Evolutionary conservation across 53 echinoderm and acorn worm species (phyloP), one percentile per base, ranked within the genome.

Genomic region (Actinopyga echinites): DNA sequence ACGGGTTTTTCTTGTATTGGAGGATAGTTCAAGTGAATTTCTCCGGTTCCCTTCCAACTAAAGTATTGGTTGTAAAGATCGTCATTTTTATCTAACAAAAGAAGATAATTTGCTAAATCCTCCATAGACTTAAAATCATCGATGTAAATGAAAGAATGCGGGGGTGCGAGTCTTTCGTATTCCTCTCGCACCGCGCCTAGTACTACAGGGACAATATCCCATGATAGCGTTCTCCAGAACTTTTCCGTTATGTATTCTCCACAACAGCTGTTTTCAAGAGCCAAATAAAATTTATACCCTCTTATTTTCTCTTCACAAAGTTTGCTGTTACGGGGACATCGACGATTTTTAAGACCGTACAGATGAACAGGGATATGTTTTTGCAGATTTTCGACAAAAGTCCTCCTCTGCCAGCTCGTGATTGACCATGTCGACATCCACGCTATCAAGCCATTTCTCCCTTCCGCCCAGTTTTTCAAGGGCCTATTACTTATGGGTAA

Each of bases 211-310:
- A 74, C 52, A 8, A 74, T 43, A 45, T 74, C 74, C 49, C 53
- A 74, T 21, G 74, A 20, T 28, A 74, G 26, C 42, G 49, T 74
- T 29, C 74, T 74, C 74, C 74, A 74, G 42, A 44, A 74, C 49
- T 52, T 74, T 28, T 74, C 74, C 8, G 54, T n/a, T 3, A 74
- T 74, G 6, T 74, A 74, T 29, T 74, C 49, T 8, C 38, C 37
- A 26, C 74, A 74, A 29, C 74, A 74, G 24, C 74, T 44, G 52
- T 74, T 74, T 29, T 74, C 74, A 43, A 74, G 28, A 45, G 74
- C 74, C 17, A 74, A 52, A 15, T 74, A 74, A 74, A 74, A 44
- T 45, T 29, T 74, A 21, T 74, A 74, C 26, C 28, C 22, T 74
- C 74, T 49, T 12, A 52, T 24, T 11, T 21, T 45, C 52, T 45